Evolutionary conservation across 2,797 vertebrate genomes (phyloP).

Genomic region (Urosaurus nigricauda): DNA sequence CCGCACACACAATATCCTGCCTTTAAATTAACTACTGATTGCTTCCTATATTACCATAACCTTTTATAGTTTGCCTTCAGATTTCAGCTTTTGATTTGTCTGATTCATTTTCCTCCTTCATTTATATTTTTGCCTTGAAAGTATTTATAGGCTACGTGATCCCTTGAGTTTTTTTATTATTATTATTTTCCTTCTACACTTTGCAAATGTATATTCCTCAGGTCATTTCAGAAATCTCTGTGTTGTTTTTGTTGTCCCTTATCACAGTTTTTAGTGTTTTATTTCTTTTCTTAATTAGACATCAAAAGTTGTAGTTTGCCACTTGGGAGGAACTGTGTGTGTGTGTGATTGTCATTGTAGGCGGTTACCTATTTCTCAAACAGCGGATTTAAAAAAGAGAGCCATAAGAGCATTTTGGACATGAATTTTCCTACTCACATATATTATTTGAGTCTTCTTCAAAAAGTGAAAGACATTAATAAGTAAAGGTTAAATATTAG

Average conservation of each 20-base stretch:
- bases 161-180: slow-evolving; percentile 29
- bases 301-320: background rate
- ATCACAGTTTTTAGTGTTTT: background rate
- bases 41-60: background rate
- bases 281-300: slow-evolving; percentile 31
- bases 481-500: background rate
- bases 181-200: background rate
- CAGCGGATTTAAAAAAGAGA: background rate
- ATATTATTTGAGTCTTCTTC: background rate
- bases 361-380: slow-evolving; percentile 2
- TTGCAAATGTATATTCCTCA: slow-evolving; percentile 15
- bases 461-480: background rate
- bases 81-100: slow-evolving; percentile 32
- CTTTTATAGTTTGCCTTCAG: slow-evolving; percentile 3
- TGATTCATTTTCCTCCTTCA: slow-evolving; percentile 23
- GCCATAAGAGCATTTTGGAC: background rate
- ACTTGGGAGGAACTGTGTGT: background rate
- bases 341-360: background rate
- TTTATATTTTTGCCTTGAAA: slow-evolving; percentile 35
- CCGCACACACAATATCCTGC: background rate
- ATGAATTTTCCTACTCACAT: slow-evolving; percentile 20
- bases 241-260: slow-evolving; percentile 4
- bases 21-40: slow-evolving; percentile 1
- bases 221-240: slow-evolving; percentile 24
- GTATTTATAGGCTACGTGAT: slow-evolving; percentile 30